These are phyloP conservation scores for Delia radicum DNA, from an alignment of 1,140 invertebrate species.

Conservation along the genomic window DNA sequence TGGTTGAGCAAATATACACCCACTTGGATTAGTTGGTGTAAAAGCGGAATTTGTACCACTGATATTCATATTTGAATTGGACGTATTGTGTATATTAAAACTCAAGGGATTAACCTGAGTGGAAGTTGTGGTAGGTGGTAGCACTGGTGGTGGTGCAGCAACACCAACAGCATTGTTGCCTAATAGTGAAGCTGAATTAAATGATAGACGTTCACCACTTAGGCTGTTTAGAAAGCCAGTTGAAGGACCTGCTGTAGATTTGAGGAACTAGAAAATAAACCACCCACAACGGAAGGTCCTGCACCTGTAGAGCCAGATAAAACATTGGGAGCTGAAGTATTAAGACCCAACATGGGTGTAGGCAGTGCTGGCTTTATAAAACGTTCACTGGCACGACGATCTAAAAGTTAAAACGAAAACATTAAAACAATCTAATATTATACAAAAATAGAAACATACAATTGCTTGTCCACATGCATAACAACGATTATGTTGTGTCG, in stretches of 20 bases:
- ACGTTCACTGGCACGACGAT: conserved; percentile 70
- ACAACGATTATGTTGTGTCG: conserved; percentile 69
- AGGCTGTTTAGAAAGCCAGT: background rate
- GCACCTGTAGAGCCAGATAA: conserved; percentile 35
- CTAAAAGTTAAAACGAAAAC: conserved; percentile 46
- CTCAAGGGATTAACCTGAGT: conserved; percentile 46
- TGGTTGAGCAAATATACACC: conserved; percentile 58
- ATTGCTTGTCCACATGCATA: conserved; percentile 71
- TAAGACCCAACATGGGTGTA: conserved; percentile 50
- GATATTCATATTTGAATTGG: conserved; percentile 38
- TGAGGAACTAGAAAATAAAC: conserved; percentile 7
- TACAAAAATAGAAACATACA: conserved; percentile 45
- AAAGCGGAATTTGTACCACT: conserved; percentile 49
- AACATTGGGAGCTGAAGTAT: conserved; percentile 56
- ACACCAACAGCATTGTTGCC: background rate
- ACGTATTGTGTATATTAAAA: conserved; percentile 49
- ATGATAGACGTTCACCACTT: background rate
- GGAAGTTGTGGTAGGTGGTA: background rate
- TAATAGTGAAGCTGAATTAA: conserved; percentile 8
- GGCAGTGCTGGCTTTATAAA: conserved; percentile 77
- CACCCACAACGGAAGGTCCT: conserved; percentile 7
- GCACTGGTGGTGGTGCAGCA: background rate
- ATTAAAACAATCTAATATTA: background rate
- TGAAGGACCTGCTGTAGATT: conserved; percentile 24
- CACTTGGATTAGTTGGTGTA: conserved; percentile 48